Evolutionary conservation across 2,888 invertebrate genomes (phyloP).

Genomic region (Atethmia centrago): DNA sequence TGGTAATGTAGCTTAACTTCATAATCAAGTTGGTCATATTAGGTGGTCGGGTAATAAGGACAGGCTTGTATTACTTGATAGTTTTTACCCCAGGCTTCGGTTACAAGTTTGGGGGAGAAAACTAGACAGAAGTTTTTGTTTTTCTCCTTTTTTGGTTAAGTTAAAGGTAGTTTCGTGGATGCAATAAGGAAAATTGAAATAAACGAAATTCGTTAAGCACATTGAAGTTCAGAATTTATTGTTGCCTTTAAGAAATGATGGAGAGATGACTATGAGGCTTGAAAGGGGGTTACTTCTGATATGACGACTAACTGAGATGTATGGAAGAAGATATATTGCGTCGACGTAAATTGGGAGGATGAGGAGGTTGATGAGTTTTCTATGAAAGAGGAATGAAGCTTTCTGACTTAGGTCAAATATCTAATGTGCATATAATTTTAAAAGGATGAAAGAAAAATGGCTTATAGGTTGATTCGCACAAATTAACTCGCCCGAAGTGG

Average conservation of each 20-base stretch:
- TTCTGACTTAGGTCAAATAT: no score
- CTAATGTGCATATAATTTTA: background rate
- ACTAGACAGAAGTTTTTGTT: slow-evolving; percentile 29
- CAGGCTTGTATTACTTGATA: slow-evolving; percentile 51
- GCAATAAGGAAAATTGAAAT: background rate
- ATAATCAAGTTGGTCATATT: slow-evolving; percentile 59
- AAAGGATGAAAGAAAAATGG: no score
- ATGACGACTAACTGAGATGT: background rate
- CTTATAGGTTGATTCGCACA: no score
- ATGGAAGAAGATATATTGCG: background rate
- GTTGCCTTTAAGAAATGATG: background rate
- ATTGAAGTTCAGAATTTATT: background rate
- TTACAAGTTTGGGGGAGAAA: slow-evolving; percentile 35
- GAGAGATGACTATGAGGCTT: background rate
- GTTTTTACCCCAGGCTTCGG: slow-evolving; percentile 25
- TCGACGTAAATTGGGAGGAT: no score
- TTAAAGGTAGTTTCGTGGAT: background rate
- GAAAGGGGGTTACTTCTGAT: background rate
- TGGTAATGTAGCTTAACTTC: slow-evolving; percentile 50
- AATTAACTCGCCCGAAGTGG: no score
- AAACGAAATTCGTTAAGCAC: background rate
- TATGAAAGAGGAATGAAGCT: no score
- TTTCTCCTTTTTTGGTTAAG: background rate
- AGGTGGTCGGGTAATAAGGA: slow-evolving; percentile 55
- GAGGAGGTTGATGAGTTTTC: background rate